Evolutionary conservation across 1,140 invertebrate species (phyloP), one percentile per base, ranked within the genome.

Genomic region (Linepithema humile): DNA sequence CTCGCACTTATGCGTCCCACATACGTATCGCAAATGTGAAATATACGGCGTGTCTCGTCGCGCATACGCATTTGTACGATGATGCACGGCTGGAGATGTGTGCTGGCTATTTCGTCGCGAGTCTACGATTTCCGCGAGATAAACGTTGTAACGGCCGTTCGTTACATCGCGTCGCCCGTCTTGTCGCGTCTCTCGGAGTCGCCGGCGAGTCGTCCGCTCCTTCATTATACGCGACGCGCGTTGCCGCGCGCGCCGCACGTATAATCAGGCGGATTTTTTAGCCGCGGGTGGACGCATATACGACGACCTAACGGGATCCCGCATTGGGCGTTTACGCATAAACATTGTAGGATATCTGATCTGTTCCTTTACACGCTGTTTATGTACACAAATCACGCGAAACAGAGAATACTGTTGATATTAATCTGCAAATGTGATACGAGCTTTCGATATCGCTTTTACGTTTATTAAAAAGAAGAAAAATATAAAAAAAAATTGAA

Each of bases 101-200:
- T 40, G 84, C 83, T 83, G 72, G 74, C 87, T 87, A 88, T 90
- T 90, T 90, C 73, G 89, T 90, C 85, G 84, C 77, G 77, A 72
- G 75, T 88, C 75, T 90, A 85, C 77, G 88, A 89, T 90, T 88
- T 86, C 85, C 80, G 40, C 78, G 77, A 85, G 85, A 91, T 91
- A 85, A 89, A 91, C 86, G 87, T 90, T 82, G 85, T 87, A 90
- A 90, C 60, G 83, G 84, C 82, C 82, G 78, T 88, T 74, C 45
- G 23, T 10, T 20, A 35, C 50, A 35, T 50, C 59, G 40, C 53
- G 40, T 43, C 64, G 64, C 64, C n/a, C n/a, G n/a, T n/a, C n/a
- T n/a, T n/a, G 43, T 69, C 74, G 26, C 73, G 32, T 67, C 62
- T 78, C 48, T n/a, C n/a, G n/a, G n/a, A n/a, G 23, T 26, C 29